Evolutionary conservation across 1,140 invertebrate genomes (phyloP), one percentile per base, ranked within the genome.

Genomic region (Sesamia nonagrioides): DNA sequence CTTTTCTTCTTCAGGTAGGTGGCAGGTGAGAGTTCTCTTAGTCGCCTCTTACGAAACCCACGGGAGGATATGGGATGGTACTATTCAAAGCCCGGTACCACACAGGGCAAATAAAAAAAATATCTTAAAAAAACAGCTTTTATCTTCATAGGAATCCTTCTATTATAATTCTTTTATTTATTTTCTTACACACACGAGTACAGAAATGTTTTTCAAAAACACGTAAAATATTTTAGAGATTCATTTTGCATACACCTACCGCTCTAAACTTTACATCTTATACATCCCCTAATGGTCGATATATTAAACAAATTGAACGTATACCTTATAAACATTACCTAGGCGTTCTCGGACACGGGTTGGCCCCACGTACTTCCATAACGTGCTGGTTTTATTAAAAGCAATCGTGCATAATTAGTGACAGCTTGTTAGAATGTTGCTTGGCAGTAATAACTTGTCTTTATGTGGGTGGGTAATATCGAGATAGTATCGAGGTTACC

Each of bases 321-420:
- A 50, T 50, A 68, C 42, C 13, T 68, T 18, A 50, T 68, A 68
- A 50, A 68, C 13, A 61, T 27, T 13, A 13, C 11, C 18, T 33
- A 6, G n/a, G 17, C 18, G 18, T 15, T 11, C 13, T 17, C n/a
- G 42, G 63, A 68, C 42, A 45, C 9, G 35, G 60, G 40, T 11
- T 27, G 42, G 13, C 8, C 60, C 60, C 63, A 68, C 63, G 63
- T 68, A 68, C 63, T 18, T 11, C 1, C 5, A 48, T 68, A 27
- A 68, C 11, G 42, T 17, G 11, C 42, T 21, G 63, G 63, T 68
- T 45, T 68, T 68, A 68, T 48, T 42, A 48, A 68, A 42, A 40
- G 42, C 42, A 21, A 61, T 35, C 33, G 35, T 68, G 63, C 63
- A 68, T 68, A 68, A 68, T 68, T 68, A 45, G 42, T n/a, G 18